Evolutionary conservation across 1,140 invertebrate genomes (phyloP), one percentile per base, ranked within the genome.

Genomic region (Nilaparvata lugens): DNA sequence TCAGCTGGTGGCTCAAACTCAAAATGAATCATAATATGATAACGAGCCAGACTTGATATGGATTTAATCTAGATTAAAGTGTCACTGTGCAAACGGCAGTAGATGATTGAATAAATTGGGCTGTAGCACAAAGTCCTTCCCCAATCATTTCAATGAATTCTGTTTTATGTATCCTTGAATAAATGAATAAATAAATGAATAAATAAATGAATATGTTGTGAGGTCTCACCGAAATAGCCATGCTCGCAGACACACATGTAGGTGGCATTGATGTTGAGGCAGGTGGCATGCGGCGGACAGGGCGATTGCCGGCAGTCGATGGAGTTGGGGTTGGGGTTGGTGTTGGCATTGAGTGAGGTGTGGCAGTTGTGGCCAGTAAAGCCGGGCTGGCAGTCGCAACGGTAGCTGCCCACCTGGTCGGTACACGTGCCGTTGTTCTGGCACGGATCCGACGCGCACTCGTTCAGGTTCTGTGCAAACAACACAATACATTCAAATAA

Each of bases 231-330:
- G 19, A 83, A 83, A 78, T 93, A 97, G 0, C 93, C 93, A 4
- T 89, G 84, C 11, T 84, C 83, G 67, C 76, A 80, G 70, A 89
- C 74, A 74, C 93, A 95, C 62, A 83, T 77, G 72, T 89, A 94
- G 65, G 91, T 88, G 70, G 92, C 93, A 65, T 88, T 83, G 13
- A 88, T 82, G 19, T 80, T 75, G 67, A 91, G 93, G 57, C 82
- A 83, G 19, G 88, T 91, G 7, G 90, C 91, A 72, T 95, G 95
- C 16, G 90, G 91, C 64, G 84, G 88, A 73, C 92, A 95, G 0
- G 91, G 89, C 64, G 86, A 86, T 2, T 84, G 82, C 11, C 85
- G 71, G 70, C 92, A 95, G 69, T 93, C 84, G 84, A 35, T 11
- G 7, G 13, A 11, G 66, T 88, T 84, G 3, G 16, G 45, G 0